Evolutionary conservation across 2,888 invertebrate genomes (phyloP).

Genomic region (Erebia aethiops): DNA sequence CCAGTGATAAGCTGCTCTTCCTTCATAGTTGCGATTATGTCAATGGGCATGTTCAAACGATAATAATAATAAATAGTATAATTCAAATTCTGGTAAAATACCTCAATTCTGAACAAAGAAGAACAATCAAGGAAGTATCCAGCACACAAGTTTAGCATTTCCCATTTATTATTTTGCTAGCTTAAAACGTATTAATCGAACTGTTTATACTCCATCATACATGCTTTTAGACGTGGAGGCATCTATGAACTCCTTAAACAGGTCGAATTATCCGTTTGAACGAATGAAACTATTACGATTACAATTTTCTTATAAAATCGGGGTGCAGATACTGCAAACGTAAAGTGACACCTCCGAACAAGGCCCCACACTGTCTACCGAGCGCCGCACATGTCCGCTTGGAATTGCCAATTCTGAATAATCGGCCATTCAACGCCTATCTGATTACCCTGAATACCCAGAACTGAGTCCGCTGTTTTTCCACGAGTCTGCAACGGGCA

Average conservation of each 20-base stretch:
- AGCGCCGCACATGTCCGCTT: constrained; percentile 7
- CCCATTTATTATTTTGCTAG: not conserved
- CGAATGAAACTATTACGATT: too few relatives aligned
- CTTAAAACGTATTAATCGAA: too few relatives aligned
- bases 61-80: too few relatives aligned
- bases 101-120: not conserved
- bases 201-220: too few relatives aligned
- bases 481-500: constrained; percentile 7
- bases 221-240: too few relatives aligned
- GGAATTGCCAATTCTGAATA: constrained; percentile 17
- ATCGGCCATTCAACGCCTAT: constrained; percentile 29
- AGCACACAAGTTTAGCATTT: not conserved
- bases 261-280: too few relatives aligned
- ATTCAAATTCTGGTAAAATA: not conserved
- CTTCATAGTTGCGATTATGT: too few relatives aligned
- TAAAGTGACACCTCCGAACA: constrained; percentile 25
- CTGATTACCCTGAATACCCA: constrained; percentile 26
- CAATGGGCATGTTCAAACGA: too few relatives aligned
- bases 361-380: constrained; percentile 28
- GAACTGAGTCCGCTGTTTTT: constrained; percentile 14
- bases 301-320: too few relatives aligned
- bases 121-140: not conserved
- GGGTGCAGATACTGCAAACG: not conserved
- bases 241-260: too few relatives aligned
- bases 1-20: too few relatives aligned